Base-by-base conservation (phyloP, 1,140 invertebrate species). In the Gerris buenoi region DNA sequence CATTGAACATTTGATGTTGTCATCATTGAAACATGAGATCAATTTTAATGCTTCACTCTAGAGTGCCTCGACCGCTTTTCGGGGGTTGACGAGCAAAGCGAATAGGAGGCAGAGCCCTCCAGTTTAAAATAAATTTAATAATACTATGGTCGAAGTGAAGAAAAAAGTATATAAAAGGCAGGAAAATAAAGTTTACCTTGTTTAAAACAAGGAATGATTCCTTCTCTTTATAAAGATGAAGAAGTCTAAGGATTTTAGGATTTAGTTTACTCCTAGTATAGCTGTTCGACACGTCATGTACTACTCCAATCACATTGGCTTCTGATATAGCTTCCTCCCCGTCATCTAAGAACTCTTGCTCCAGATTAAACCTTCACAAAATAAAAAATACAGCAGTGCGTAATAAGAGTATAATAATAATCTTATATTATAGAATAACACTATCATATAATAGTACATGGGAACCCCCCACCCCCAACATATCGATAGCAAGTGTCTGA, bases 131-230 rank as follows among this genome's bases (percentile, higher is more conserved):
- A 56, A 56, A 13, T 13, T 56, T 13, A 18, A 61, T 57, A 59
- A 25, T 33, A 68, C 5, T 14, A 2, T 63, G 27, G 29, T 57
- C 66, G 64, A 18, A 27, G 29, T 68, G n/a, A 23, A 65, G 63
- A 27, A 60, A 18, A 68, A 23, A 57, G 22, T 65, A 65, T 62
- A 63, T 56, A n/a, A n/a, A n/a, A n/a, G n/a, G n/a, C n/a, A n/a
- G n/a, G n/a, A n/a, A n/a, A n/a, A n/a, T n/a, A n/a, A n/a, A 68
- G 22, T 64, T 73, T 77, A 91, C 86, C 83, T 97, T 97, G 73
- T 96, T 97, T 1, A 97, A 75, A 60, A 96, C 82, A 2, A 97
- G 79, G 74, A 97, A 84, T 70, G 86, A 85, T 18, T 87, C 83
- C 72, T 86, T 85, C 33, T 83, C 74, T 66, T 81, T 75, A 74